A percentile compares a stretch with the other conserved stretches of the same genome.
Conservation (phyloP, 92 coral and sea anemone species). For the Phenganax marumi region DNA sequence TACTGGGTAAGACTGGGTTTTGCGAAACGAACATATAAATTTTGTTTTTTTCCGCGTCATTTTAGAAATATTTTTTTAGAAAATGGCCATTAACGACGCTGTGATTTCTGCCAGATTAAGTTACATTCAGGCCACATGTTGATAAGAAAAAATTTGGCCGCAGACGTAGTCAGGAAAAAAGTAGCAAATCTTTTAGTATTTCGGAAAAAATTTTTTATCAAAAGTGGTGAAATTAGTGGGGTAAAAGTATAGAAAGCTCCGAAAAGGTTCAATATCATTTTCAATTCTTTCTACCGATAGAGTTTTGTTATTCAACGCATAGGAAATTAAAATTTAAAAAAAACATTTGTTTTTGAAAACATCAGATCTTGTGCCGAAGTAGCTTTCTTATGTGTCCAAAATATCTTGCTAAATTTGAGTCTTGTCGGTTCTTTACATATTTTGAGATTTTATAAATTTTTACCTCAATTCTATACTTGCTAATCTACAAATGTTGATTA, state of each 20-base stretch:
- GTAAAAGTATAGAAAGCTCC: background rate
- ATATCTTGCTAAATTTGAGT: background rate
- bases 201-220: no score
- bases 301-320: background rate
- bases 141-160: constrained; percentile 22
- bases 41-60: background rate
- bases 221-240: no score
- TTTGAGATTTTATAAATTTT: background rate
- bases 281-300: constrained; percentile 8
- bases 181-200: no score
- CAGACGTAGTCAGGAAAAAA: background rate
- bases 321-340: background rate
- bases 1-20: background rate
- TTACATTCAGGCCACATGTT: constrained; percentile 48
- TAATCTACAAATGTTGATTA: background rate
- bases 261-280: background rate
- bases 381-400: background rate
- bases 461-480: background rate
- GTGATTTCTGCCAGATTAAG: background rate
- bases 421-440: background rate
- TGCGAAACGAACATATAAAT: background rate
- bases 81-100: background rate
- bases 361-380: background rate
- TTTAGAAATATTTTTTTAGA: background rate
- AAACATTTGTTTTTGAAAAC: background rate